Conservation (phyloP, 2,113 vertebrate genomes). For the Erinaceus europaeus region DNA sequence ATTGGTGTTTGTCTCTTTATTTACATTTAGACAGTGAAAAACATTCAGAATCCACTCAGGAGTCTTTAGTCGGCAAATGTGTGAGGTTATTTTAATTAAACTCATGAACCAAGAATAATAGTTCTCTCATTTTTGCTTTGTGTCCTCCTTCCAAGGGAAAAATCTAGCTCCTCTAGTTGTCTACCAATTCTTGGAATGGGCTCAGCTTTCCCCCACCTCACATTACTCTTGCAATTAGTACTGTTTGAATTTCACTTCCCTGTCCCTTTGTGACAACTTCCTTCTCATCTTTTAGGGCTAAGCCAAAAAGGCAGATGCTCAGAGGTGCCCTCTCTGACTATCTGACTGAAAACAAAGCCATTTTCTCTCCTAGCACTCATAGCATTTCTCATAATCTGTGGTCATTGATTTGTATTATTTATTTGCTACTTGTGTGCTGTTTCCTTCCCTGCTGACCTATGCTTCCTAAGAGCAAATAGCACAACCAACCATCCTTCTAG, state of each 20-base stretch:
- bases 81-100: not conserved
- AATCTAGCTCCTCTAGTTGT: not conserved
- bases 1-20: not conserved
- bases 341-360: not conserved
- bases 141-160: not conserved
- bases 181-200: not conserved
- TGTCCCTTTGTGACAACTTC: not conserved
- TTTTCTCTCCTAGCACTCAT: not conserved
- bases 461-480: not conserved
- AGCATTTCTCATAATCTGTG: not conserved
- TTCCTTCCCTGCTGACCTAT: not conserved
- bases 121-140: not conserved
- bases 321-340: not conserved
- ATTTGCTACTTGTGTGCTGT: not conserved
- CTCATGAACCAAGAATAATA: slow-evolving; percentile 6
- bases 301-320: not conserved
- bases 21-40: not conserved
- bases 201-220: too few relatives aligned
- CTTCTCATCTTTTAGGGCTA: not conserved
- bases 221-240: not conserved
- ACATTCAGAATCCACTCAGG: not conserved
- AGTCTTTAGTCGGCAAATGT: not conserved
- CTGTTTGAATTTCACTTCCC: not conserved
- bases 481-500: not conserved
- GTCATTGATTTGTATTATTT: not conserved